These are phyloP conservation scores for Acrocephalus kingi DNA, from an alignment of 2,113 vertebrate species.

Conservation along the genomic window DNA sequence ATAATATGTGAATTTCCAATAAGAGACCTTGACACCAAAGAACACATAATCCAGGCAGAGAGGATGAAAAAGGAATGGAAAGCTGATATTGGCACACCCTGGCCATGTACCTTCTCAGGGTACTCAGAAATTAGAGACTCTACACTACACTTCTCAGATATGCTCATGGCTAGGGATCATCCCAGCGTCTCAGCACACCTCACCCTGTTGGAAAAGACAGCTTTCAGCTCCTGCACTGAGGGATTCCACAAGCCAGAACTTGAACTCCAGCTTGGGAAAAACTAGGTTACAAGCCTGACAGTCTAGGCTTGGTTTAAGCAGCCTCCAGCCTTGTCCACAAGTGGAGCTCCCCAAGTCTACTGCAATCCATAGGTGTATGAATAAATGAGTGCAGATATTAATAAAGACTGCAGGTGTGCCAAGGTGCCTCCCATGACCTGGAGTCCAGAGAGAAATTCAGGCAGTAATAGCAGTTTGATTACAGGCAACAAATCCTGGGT, in stretches of 20 bases:
- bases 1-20: neutral
- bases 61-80: neutral
- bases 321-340: neutral
- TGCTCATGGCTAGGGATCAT: neutral
- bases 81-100: neutral
- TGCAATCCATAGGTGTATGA: neutral
- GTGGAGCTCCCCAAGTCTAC: neutral
- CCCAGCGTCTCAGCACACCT: neutral
- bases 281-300: neutral
- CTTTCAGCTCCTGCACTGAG: neutral
- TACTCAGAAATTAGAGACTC: neutral
- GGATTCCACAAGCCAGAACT: conserved; percentile 19
- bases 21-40: neutral
- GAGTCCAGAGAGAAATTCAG: neutral
- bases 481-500: neutral
- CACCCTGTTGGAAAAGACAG: neutral
- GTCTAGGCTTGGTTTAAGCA: neutral
- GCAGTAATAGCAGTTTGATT: neutral
- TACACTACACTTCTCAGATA: neutral
- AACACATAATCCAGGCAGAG: neutral
- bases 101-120: neutral
- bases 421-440: neutral
- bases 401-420: neutral
- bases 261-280: neutral
- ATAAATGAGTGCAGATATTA: neutral